A percentile compares a stretch with the other conserved stretches of the same genome.
phyloP scores from a whole-genome alignment of 2,113 vertebrate species.

The western clawed frog (Xenopus tropicalis) region UCB_Xtro_10.0 CM004449.2:75121501-75122000 shows the following conservation, averaged over 20 bases:
- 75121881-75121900: background rate
- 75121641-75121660: slow-evolving; percentile 20
- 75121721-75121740: background rate
- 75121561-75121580: slow-evolving; percentile 34
- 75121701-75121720: background rate
- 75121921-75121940: too few species aligned
- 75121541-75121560: background rate
- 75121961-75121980: too few species aligned
- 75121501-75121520: background rate
- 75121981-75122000: too few species aligned
- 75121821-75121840: too few species aligned
- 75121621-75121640: background rate
- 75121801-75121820: background rate
- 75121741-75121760: background rate
- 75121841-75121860: too few species aligned
- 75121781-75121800: background rate
- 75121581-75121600: slow-evolving; percentile 5
- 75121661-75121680: slow-evolving; percentile 11
- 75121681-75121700: slow-evolving; percentile 17
- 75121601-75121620: slow-evolving; percentile 17
- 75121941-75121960: too few species aligned
- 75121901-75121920: too few species aligned
- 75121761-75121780: background rate
- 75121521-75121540: background rate
- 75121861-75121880: background rate